Conservation (phyloP, 2,888 invertebrate species). For the Caradrina clavipalpis region DNA sequence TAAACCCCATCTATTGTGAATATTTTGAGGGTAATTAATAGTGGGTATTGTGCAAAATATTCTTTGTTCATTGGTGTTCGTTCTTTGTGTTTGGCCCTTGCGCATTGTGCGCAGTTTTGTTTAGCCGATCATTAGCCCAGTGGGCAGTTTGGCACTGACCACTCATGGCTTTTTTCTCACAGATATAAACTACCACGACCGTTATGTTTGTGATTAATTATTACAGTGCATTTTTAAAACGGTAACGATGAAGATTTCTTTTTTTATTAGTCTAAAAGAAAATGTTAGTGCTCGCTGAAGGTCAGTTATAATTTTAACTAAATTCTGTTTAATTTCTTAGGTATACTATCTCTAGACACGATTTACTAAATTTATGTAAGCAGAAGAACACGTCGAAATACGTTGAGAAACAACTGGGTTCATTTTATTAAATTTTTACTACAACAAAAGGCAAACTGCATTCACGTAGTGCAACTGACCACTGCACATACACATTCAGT, state of each 20-base stretch:
- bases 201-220: constrained; percentile 77
- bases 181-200: constrained; percentile 74
- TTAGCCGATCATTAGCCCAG: constrained; percentile 86
- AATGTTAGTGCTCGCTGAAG: background rate
- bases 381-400: background rate
- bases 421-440: constrained; percentile 50
- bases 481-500: constrained; percentile 61
- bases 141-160: constrained; percentile 87
- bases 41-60: constrained; percentile 86
- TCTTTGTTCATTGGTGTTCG: constrained; percentile 83
- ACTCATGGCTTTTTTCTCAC: constrained; percentile 81
- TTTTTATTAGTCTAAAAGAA: background rate
- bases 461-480: constrained; percentile 66
- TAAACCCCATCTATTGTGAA: constrained; percentile 86
- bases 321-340: background rate
- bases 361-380: background rate
- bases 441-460: constrained; percentile 65
- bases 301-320: background rate
- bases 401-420: constrained; percentile 6
- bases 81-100: constrained; percentile 78
- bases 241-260: background rate
- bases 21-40: constrained; percentile 89
- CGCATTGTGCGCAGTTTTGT: constrained; percentile 82
- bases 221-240: constrained; percentile 26
- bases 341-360: background rate